phyloP scores from a whole-genome alignment of 2,888 invertebrate genomes.

The Apantesis nais region DNA sequence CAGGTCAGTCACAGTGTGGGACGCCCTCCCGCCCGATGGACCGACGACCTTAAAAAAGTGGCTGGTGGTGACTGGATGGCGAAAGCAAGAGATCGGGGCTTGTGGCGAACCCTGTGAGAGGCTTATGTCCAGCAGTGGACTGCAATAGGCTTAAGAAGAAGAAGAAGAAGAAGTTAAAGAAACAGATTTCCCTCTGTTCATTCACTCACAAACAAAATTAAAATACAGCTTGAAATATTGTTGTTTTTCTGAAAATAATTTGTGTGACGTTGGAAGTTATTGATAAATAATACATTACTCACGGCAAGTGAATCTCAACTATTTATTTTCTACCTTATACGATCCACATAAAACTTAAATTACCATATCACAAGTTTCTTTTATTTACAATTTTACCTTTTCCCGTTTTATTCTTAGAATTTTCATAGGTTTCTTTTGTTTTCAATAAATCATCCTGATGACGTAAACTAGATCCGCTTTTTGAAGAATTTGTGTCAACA shows the following conservation, averaged over 20 bases:
- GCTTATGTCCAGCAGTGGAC: no score
- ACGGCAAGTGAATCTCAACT: neutral
- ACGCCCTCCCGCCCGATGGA: no score
- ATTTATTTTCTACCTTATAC: neutral
- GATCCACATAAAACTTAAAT: neutral
- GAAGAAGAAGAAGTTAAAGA: no score
- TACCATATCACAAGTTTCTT: neutral
- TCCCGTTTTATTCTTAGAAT: neutral
- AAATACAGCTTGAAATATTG: neutral
- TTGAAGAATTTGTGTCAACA: neutral
- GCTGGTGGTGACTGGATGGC: no score
- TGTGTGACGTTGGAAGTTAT: neutral
- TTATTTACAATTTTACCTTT: neutral
- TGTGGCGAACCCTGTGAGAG: no score
- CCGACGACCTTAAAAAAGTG: no score
- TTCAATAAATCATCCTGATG: neutral
- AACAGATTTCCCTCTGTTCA: neutral
- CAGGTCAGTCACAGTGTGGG: no score
- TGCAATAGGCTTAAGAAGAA: no score
- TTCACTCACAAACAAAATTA: neutral
- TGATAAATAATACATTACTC: slow-evolving; percentile 8
- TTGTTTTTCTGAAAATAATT: slow-evolving; percentile 6
- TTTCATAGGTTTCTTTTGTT: slow-evolving; percentile 9
- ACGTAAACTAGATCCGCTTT: neutral
- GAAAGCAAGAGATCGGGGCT: no score